These are phyloP conservation scores for Limnephilus auricula DNA, from an alignment of 2,888 invertebrate species.

Conservation along the genomic window DNA sequence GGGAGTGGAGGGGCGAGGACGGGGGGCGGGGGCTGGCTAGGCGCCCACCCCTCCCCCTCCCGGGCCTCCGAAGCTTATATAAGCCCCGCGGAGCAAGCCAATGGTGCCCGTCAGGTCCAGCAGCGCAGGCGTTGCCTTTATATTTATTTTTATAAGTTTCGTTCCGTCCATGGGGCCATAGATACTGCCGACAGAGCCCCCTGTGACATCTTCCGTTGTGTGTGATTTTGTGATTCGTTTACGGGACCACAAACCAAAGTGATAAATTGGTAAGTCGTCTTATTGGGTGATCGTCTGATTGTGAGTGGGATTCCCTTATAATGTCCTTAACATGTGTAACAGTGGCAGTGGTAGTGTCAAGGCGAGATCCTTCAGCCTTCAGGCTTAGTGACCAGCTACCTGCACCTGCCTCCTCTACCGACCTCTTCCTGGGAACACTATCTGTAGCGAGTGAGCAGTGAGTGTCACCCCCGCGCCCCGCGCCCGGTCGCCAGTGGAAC, in stretches of 20 bases:
- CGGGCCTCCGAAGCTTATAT: slow-evolving; percentile 80
- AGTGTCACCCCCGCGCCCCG: slow-evolving; percentile 2
- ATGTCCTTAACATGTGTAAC: slow-evolving; percentile 46
- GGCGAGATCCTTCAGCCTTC: not conserved
- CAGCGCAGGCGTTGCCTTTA: slow-evolving; percentile 74
- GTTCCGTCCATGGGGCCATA: slow-evolving; percentile 66
- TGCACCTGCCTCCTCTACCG: no score
- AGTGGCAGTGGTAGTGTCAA: slow-evolving; percentile 40
- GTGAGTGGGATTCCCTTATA: slow-evolving; percentile 59
- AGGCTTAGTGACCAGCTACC: not conserved
- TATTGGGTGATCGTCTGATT: slow-evolving; percentile 42
- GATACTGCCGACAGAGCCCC: slow-evolving; percentile 67
- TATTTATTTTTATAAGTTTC: slow-evolving; percentile 68
- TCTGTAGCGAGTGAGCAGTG: slow-evolving; percentile 12
- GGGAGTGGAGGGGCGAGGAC: not conserved
- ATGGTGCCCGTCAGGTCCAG: slow-evolving; percentile 79
- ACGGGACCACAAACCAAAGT: slow-evolving; percentile 66
- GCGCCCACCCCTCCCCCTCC: slow-evolving; percentile 70
- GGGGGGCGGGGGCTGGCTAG: slow-evolving; percentile 61
- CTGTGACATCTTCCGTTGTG: slow-evolving; percentile 65
- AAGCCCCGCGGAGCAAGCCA: slow-evolving; percentile 74
- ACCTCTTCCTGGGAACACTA: not conserved
- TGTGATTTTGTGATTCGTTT: slow-evolving; percentile 63
- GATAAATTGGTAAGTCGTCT: slow-evolving; percentile 65
- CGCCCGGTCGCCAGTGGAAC: slow-evolving; percentile 51